These are phyloP conservation scores for Aleadryas rufinucha DNA, from an alignment of 2,113 vertebrate genomes.

Conservation along the genomic window DNA sequence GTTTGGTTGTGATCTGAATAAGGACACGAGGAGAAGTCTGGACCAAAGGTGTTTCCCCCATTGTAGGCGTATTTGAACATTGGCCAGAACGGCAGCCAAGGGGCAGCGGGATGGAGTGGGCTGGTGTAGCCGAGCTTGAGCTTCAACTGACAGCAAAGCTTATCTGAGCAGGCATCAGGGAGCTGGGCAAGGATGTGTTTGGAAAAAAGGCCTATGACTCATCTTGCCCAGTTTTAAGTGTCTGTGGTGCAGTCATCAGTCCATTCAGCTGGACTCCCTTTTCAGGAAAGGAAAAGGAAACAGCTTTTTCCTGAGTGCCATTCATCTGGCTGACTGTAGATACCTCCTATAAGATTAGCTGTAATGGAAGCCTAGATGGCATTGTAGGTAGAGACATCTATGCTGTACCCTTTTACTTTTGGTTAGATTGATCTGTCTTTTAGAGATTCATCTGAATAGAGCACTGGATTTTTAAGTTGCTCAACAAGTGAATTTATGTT, in stretches of 20 bases:
- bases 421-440: not conserved
- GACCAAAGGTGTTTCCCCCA: not conserved
- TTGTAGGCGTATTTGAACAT: not conserved
- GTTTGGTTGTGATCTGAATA: not conserved
- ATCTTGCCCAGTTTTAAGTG: not conserved
- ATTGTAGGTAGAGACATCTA: not conserved
- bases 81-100: not conserved
- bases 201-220: not conserved
- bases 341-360: not conserved
- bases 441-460: not conserved
- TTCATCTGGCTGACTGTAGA: not conserved
- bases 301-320: not conserved
- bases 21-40: not conserved
- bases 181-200: not conserved
- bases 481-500: not conserved
- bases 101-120: not conserved
- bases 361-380: not conserved
- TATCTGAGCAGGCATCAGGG: not conserved
- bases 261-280: not conserved
- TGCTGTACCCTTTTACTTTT: not conserved
- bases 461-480: not conserved
- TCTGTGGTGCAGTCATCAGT: fast-evolving
- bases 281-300: not conserved
- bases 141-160: not conserved
- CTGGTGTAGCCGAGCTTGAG: not conserved